phyloP scores from a whole-genome alignment of 2,113 vertebrate species.

The Nibea albiflora region DNA sequence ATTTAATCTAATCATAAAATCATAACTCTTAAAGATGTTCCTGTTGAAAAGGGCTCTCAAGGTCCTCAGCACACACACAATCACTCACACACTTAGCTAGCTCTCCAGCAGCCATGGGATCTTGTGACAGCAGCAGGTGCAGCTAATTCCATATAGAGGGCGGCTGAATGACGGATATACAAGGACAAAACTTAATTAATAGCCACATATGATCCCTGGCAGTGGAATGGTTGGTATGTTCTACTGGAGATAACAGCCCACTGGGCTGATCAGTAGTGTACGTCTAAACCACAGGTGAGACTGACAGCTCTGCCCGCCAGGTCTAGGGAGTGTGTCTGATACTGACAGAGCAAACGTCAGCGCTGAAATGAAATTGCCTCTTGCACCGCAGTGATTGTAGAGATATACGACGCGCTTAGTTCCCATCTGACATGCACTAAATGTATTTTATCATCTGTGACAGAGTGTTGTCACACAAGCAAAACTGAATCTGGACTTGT shows the following conservation, averaged over 20 bases:
- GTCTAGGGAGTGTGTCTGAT: slow-evolving; percentile 21
- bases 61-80: slow-evolving; percentile 21
- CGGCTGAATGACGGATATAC: slow-evolving; percentile 65
- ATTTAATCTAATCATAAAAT: not conserved
- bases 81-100: not conserved
- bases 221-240: slow-evolving; percentile 52
- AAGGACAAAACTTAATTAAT: slow-evolving; percentile 65
- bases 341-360: slow-evolving; percentile 41
- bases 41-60: not conserved
- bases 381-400: slow-evolving; percentile 22
- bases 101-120: slow-evolving; percentile 16
- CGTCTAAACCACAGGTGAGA: slow-evolving; percentile 51
- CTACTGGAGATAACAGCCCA: slow-evolving; percentile 23
- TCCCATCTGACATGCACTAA: slow-evolving; percentile 46
- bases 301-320: slow-evolving; percentile 55
- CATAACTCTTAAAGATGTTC: not conserved
- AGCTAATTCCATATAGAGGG: slow-evolving; percentile 61
- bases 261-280: slow-evolving; percentile 19
- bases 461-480: slow-evolving; percentile 41
- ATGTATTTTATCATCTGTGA: slow-evolving; percentile 52
- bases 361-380: slow-evolving; percentile 47
- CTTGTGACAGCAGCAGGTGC: slow-evolving; percentile 65
- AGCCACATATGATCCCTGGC: slow-evolving; percentile 46
- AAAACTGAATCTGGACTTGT: slow-evolving; percentile 14
- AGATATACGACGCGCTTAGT: slow-evolving; percentile 31